phyloP scores from a whole-genome alignment of 2,113 vertebrate species.

The Calidris pygmaea region DNA sequence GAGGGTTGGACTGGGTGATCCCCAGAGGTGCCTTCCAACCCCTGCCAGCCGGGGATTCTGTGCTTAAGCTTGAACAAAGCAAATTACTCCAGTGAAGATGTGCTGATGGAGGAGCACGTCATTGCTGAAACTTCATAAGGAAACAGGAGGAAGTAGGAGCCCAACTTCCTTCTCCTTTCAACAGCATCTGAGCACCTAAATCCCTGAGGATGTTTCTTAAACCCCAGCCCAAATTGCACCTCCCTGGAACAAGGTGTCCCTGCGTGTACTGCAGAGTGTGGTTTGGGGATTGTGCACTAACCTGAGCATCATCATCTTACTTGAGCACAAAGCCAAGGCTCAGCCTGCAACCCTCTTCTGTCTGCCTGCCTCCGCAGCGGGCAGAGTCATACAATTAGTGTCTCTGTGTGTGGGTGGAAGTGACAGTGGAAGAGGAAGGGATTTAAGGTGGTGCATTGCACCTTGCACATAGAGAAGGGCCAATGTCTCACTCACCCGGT shows the following conservation, averaged over 20 bases:
- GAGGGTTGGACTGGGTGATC: no score
- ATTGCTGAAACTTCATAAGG: neutral
- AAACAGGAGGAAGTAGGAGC: neutral
- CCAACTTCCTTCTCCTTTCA: neutral
- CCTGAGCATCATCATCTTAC: no score
- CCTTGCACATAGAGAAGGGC: neutral
- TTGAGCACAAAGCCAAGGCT: neutral
- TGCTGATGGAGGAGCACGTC: no score
- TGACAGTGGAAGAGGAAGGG: neutral
- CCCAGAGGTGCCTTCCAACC: no score
- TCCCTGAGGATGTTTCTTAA: neutral
- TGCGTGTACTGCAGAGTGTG: fast-evolving
- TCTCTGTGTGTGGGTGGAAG: neutral
- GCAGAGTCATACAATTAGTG: neutral
- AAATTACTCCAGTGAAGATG: fast-evolving
- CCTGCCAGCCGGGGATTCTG: no score
- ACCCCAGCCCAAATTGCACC: neutral
- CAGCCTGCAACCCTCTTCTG: neutral
- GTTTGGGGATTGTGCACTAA: neutral
- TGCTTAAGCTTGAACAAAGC: neutral
- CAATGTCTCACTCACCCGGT: neutral
- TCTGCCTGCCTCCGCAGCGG: neutral
- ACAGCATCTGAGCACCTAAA: neutral
- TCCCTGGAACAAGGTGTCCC: neutral
- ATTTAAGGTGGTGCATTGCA: neutral